Base-by-base conservation (phyloP, 2,797 vertebrate genomes). In the Telmatherina bonti region DNA sequence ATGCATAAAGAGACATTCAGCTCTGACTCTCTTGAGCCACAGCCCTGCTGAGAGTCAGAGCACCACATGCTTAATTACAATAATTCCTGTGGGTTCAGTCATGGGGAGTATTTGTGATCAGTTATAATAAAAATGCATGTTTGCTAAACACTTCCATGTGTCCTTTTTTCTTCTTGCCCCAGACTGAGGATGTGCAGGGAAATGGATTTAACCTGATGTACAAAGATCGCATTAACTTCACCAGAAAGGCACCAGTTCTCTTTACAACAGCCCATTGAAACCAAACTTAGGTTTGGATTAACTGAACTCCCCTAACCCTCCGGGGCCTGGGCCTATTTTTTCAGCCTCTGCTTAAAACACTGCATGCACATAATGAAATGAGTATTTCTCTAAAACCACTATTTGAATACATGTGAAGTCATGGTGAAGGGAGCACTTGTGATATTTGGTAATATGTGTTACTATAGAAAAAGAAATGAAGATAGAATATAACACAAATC, bases 11-110 rank as follows among this genome's bases (percentile, higher is more conserved):
- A 54, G 79, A 77, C 78, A 66, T 72, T 81, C 57, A 45, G 55
- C 70, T 73, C 68, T 0, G 51, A 71, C 60, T 29, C 51, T 76
- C 68, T 77, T 54, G 74, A 73, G 70, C 63, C 12, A 20, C 70
- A 57, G 27, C 54, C 89, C 81, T 53, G 79, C 81, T 75, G 79
- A 60, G 73, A 59, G 69, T 49, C 70, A 82, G 78, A 80, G 77
- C 62, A 65, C 56, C 78, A 62, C 67, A 49, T 57, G 35, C 62
- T 79, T 70, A 71, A 83, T 77, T 83, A 75, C 83, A 84, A 72
- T 85, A 41, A 86, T 77, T 81, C 66, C 59, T 63, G 52, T 79
- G 75, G 67, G 63, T 77, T 82, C 35, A 87, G 84, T 66, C 72
- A 70, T 57, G 26, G 70, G n/a, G 68, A 58, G 67, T 64, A 60